Evolutionary conservation across 2,113 vertebrate species (phyloP), one percentile per base, ranked within the genome.

Genomic region (Sakesphorus luctuosus): DNA sequence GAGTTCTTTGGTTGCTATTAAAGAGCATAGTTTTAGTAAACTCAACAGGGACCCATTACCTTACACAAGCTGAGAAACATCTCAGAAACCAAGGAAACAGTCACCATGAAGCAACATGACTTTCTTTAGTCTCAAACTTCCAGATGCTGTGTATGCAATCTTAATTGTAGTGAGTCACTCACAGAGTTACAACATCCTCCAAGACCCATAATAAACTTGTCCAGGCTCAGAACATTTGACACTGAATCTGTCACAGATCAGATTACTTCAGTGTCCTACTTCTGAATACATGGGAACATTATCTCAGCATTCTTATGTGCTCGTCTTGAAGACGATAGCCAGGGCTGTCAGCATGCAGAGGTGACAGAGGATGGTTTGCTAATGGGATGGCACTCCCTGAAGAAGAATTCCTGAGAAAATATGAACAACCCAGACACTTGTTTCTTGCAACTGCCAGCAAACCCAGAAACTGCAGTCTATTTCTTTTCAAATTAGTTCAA

Each of bases 181-280:
- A 84, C 33, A 65, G 82, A 36, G 47, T 28, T 74, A 71, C 43
- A 73, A 24, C 80, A 91, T 2, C 0, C 61, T 81, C 74, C 72
- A 77, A 52, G 65, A 88, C 63, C 75, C 87, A 31, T 76, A 53
- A 58, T 83, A 85, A 95, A 97, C 86, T 87, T 96, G 89, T 96
- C 93, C 93, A 96, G 92, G 82, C 94, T 90, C 90, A 86, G 75
- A 91, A 88, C 82, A 74, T 95, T 93, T 96, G 90, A 93, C 92
- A 81, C 90, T 29, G 79, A 85, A 84, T 90, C 94, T 94, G 92
- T 94, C 87, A 94, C 2, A 38, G 82, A 94, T 86, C 92, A 94
- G 93, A 93, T 96, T 97, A 96, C 52, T 59, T 71, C 56, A 47
- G 92, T 87, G 85, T 94, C 79, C 85, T 96, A 89, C 93, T 96